These are phyloP conservation scores for Tinamus guttatus DNA, from an alignment of 2,113 vertebrate genomes.

Conservation along the genomic window DNA sequence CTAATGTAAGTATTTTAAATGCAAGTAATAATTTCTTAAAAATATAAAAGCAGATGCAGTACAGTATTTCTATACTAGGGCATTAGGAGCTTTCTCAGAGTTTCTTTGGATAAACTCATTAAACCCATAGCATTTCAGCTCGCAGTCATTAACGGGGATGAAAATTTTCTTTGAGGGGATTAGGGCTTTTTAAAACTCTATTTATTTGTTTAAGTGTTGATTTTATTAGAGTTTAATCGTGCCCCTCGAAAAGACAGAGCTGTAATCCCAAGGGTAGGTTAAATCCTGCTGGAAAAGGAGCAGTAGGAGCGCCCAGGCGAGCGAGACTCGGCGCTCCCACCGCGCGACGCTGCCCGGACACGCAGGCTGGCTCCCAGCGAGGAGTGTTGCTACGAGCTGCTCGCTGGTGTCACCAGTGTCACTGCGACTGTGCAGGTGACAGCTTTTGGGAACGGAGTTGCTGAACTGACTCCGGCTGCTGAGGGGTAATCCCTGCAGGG, in stretches of 20 bases:
- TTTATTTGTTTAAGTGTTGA: conserved; percentile 7
- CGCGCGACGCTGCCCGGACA: background rate
- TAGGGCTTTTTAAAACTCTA: conserved; percentile 37
- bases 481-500: background rate
- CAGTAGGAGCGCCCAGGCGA: rapidly evolving
- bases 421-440: rapidly evolving
- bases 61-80: background rate
- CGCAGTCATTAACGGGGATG: conserved; percentile 13
- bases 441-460: background rate
- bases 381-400: background rate
- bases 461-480: background rate
- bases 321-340: background rate
- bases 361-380: too few species aligned
- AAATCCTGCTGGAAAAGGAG: background rate
- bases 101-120: conserved; percentile 53
- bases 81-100: background rate
- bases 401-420: rapidly evolving
- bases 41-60: background rate
- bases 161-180: conserved; percentile 47
- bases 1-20: background rate
- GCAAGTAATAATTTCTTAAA: background rate
- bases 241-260: background rate
- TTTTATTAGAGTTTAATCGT: conserved; percentile 53
- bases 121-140: background rate
- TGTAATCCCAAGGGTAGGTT: background rate